Conservation (phyloP, 2,113 vertebrate species). For the Paedocypris sp. region DNA sequence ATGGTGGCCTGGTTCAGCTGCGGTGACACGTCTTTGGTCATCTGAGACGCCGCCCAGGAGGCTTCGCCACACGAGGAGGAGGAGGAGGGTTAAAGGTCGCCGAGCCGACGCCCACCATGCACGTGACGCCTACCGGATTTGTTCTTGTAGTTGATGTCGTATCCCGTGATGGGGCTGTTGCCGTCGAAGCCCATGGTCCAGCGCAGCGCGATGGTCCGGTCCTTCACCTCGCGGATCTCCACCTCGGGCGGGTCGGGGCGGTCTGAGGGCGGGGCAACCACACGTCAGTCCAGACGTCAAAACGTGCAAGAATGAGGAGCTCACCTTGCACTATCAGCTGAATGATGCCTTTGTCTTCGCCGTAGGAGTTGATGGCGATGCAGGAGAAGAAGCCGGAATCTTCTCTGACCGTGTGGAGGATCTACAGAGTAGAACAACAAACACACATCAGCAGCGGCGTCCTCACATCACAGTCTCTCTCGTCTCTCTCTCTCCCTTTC, state of each 20-base stretch:
- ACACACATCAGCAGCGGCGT: no score
- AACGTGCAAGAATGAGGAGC: no score
- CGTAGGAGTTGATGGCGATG: constrained; percentile 96
- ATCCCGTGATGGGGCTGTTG: constrained; percentile 96
- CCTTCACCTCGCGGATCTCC: constrained; percentile 91
- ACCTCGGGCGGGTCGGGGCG: constrained; percentile 86
- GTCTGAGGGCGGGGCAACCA: no score
- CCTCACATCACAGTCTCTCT: no score
- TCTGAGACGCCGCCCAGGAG: constrained; percentile 93
- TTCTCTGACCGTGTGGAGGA: constrained; percentile 90
- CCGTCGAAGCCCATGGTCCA: constrained; percentile 99
- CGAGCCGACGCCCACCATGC: no score
- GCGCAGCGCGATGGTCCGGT: constrained; percentile 87
- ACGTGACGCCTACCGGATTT: constrained; percentile 91
- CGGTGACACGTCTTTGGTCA: constrained; percentile 97
- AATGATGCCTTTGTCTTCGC: constrained; percentile 95
- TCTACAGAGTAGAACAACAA: no score
- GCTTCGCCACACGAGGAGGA: constrained; percentile 55
- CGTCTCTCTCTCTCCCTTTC: no score
- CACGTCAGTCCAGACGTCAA: no score
- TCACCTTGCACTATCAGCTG: constrained; percentile 97
- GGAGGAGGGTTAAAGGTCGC: not conserved
- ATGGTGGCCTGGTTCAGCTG: constrained; percentile 98
- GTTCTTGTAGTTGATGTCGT: constrained; percentile 98
- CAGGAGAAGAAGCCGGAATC: constrained; percentile 98